Percentiles rank a stretch among this genome's conserved stretches.
Evolutionary conservation across 2,888 invertebrate genomes (phyloP).

Genomic region (Drosophila rubida): DNA sequence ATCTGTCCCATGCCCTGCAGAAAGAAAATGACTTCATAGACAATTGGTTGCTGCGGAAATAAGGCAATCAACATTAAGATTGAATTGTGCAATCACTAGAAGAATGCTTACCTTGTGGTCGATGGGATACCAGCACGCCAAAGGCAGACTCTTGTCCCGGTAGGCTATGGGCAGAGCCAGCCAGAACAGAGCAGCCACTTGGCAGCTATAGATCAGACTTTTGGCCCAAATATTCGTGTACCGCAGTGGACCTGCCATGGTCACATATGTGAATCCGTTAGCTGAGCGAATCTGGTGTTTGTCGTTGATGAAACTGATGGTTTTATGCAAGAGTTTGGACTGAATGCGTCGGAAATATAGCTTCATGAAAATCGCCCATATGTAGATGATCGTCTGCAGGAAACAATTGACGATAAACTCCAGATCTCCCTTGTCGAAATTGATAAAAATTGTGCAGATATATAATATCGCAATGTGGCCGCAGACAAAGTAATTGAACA

Average conservation of each 20-base stretch:
- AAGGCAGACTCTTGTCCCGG: conserved; percentile 68
- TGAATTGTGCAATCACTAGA: background rate
- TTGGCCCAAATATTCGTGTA: conserved; percentile 56
- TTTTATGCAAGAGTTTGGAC: conserved; percentile 32
- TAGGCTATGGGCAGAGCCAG: conserved; percentile 63
- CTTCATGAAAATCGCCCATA: conserved; percentile 65
- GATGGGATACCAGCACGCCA: conserved; percentile 80
- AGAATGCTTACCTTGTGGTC: conserved; percentile 68
- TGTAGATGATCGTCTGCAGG: conserved; percentile 68
- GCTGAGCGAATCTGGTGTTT: conserved; percentile 63
- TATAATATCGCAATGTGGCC: conserved; percentile 63
- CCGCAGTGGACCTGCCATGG: conserved; percentile 57
- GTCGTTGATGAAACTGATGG: conserved; percentile 59
- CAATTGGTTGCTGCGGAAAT: conserved; percentile 56
- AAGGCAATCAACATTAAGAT: background rate
- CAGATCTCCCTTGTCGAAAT: conserved; percentile 53
- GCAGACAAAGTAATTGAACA: conserved; percentile 60
- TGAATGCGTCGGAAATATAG: conserved; percentile 64
- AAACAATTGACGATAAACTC: conserved; percentile 63
- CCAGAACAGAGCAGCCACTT: conserved; percentile 34
- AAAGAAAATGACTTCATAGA: conserved; percentile 68
- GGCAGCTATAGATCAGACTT: conserved; percentile 47
- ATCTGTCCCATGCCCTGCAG: conserved; percentile 80
- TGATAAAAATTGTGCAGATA: conserved; percentile 65
- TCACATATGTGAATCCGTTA: conserved; percentile 72